These are phyloP conservation scores for Acanthosoma haemorrhoidale DNA, from an alignment of 2,888 invertebrate species.

Conservation along the genomic window DNA sequence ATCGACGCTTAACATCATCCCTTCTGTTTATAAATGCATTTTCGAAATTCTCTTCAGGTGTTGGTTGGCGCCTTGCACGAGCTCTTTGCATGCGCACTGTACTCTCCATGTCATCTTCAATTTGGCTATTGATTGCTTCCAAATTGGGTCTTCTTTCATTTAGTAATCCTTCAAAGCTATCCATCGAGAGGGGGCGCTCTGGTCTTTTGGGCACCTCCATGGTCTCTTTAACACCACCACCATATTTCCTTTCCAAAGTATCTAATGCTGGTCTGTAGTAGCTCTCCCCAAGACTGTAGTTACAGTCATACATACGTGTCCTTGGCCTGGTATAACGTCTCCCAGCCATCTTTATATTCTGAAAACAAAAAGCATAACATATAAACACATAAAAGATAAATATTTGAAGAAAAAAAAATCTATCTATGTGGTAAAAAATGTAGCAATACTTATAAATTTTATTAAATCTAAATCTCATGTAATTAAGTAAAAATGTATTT, in stretches of 20 bases:
- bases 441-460: no score
- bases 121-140: constrained; percentile 9
- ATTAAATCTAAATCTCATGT: no score
- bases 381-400: no score
- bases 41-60: constrained; percentile 59
- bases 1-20: constrained; percentile 45
- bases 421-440: no score
- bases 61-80: constrained; percentile 42
- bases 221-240: constrained; percentile 32
- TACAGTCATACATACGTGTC: constrained; percentile 79
- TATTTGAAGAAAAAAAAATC: no score
- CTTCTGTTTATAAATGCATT: constrained; percentile 36
- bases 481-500: no score
- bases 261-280: constrained; percentile 67
- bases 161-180: constrained; percentile 36
- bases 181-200: constrained; percentile 31
- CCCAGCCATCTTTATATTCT: constrained; percentile 1
- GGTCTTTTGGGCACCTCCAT: constrained; percentile 32
- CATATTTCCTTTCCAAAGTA: constrained; percentile 43
- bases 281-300: constrained; percentile 77
- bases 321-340: constrained; percentile 52
- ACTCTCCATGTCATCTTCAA: constrained; percentile 49
- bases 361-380: neutral
- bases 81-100: constrained; percentile 50
- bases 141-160: neutral